phyloP scores from a whole-genome alignment of 2,888 invertebrate species.

The Selenia dentaria region DNA sequence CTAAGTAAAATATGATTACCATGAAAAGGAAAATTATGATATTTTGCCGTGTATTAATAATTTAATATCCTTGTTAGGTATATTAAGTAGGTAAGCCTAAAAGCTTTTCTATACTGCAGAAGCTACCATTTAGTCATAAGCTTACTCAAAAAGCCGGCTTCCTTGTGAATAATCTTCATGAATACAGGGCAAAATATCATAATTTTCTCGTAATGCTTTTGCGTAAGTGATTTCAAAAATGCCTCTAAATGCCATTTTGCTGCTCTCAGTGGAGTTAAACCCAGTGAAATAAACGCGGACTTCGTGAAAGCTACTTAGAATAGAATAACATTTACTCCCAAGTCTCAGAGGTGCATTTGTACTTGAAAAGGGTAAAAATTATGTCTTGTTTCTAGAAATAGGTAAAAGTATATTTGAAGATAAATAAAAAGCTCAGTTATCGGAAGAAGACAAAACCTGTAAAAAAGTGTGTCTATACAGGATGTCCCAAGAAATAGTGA shows the following conservation, averaged over 20 bases:
- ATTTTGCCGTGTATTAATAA: no score
- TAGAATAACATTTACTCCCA: slow-evolving; percentile 4
- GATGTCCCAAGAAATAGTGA: no score
- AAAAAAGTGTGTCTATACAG: no score
- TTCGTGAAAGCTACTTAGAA: background rate
- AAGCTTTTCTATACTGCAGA: slow-evolving; percentile 10
- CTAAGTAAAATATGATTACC: no score
- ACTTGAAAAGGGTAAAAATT: no score
- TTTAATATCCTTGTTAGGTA: no score
- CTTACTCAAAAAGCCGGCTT: background rate
- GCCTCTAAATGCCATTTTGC: slow-evolving; percentile 1
- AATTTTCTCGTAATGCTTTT: slow-evolving; percentile 2
- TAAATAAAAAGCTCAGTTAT: no score
- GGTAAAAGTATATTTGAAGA: no score
- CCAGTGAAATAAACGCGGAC: slow-evolving; percentile 1
- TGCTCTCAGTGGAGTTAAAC: background rate
- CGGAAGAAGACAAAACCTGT: no score
- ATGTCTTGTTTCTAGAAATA: no score
- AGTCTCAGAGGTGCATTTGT: background rate
- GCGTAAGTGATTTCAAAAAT: slow-evolving; percentile 1
- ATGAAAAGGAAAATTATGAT: no score
- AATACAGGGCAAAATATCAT: background rate
- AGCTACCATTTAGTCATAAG: slow-evolving; percentile 5
- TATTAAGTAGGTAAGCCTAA: slow-evolving; percentile 1
- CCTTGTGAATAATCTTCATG: background rate